Percentiles rank a stretch among this genome's conserved stretches.
These are phyloP conservation scores for Chionodraco myersi DNA, from an alignment of 2,113 vertebrate species.

Conservation along the genomic window DNA sequence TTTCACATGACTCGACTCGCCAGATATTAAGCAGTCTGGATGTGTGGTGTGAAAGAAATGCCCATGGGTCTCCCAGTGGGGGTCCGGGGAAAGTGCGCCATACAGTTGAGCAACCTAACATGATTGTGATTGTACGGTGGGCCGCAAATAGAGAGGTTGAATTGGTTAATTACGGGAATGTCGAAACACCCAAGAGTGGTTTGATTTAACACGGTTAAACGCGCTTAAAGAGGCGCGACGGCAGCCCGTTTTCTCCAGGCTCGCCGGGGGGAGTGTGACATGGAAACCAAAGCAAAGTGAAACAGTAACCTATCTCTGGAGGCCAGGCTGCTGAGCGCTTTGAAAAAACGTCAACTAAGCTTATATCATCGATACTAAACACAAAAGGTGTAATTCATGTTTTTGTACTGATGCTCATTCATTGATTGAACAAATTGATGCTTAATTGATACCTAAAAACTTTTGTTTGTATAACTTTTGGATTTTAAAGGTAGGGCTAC, in stretches of 20 bases:
- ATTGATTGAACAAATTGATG: no score
- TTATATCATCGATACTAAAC: no score
- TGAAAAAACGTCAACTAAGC: conserved; percentile 26
- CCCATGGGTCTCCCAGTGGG: conserved; percentile 8
- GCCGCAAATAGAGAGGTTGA: conserved; percentile 50
- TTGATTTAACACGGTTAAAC: conserved; percentile 26
- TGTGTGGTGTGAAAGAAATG: not conserved
- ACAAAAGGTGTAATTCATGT: no score
- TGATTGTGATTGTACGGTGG: conserved; percentile 25
- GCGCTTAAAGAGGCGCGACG: not conserved
- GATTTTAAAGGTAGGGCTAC: no score
- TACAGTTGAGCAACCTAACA: conserved; percentile 30
- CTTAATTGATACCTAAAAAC: no score
- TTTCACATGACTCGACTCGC: conserved; percentile 7
- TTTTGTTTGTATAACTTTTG: no score
- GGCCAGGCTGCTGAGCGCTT: conserved; percentile 38
- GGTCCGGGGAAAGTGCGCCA: conserved; percentile 19
- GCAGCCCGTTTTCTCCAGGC: conserved; percentile 41
- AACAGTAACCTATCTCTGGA: conserved; percentile 61
- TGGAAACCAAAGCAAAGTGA: conserved; percentile 43
- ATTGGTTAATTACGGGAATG: conserved; percentile 64
- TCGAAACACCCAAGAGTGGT: conserved; percentile 60
- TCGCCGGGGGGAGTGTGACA: conserved; percentile 38
- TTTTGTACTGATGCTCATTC: no score
- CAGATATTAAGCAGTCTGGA: conserved; percentile 31